Percentiles rank a stretch among this genome's conserved stretches.
Evolutionary conservation across 2,113 vertebrate genomes (phyloP).

Genomic region (Sylvia atricapilla): DNA sequence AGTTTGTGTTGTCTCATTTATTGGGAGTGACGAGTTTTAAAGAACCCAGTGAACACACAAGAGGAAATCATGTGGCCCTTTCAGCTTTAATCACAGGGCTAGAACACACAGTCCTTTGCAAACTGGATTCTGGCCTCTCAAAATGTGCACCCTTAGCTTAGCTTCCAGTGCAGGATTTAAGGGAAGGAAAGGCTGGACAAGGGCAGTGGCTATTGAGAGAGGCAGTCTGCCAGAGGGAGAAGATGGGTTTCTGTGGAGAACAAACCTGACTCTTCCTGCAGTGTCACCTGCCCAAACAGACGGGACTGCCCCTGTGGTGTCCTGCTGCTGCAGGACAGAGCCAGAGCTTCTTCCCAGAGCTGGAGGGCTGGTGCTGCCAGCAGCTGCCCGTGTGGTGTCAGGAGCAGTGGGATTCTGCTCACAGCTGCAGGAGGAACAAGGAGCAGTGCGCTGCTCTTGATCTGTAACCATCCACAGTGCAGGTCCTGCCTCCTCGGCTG

Average conservation of each 20-base stretch:
- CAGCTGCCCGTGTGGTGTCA: not conserved
- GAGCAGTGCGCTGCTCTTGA: not conserved
- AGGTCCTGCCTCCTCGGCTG: not conserved
- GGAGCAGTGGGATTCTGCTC: not conserved
- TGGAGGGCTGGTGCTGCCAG: not conserved
- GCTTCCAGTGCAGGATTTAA: accelerated
- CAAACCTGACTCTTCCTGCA: not conserved
- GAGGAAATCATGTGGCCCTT: not conserved
- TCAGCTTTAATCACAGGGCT: not conserved
- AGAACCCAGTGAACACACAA: not conserved
- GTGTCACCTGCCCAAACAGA: not conserved
- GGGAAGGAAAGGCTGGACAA: not conserved
- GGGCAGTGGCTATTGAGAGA: not conserved
- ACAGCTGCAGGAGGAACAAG: not conserved
- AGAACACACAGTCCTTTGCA: not conserved
- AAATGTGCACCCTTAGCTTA: not conserved
- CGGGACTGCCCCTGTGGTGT: not conserved
- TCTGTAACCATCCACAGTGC: not conserved
- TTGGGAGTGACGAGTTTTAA: not conserved
- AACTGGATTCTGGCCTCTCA: not conserved
- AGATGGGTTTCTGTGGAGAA: not conserved
- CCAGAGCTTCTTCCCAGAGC: not conserved
- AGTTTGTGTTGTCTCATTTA: not conserved
- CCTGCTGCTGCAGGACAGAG: not conserved
- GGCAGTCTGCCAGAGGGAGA: not conserved